Conservation (phyloP, 1,140 invertebrate genomes). For the Macrotrachela quadricornifera region DNA sequence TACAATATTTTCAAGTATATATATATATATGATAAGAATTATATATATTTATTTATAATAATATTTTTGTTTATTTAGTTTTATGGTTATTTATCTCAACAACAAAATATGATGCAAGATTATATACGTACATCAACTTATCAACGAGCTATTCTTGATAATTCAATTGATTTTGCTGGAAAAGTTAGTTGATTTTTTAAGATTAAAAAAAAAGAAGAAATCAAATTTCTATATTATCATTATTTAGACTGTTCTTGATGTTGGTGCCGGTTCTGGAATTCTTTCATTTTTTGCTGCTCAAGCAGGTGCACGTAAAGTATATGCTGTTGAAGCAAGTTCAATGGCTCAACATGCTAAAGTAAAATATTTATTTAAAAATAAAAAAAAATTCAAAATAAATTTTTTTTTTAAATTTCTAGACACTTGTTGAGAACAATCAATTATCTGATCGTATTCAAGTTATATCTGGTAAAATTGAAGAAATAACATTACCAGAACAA, state of each 20-base stretch:
- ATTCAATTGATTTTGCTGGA: constrained; percentile 65
- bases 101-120: constrained; percentile 99
- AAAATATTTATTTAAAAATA: constrained; percentile 9
- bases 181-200: constrained; percentile 32
- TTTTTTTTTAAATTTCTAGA: constrained; percentile 26
- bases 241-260: constrained; percentile 61
- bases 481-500: constrained; percentile 74
- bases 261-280: constrained; percentile 65
- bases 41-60: background rate
- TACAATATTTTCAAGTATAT: constrained; percentile 62
- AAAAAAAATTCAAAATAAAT: background rate
- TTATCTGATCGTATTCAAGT: constrained; percentile 46
- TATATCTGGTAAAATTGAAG: constrained; percentile 92
- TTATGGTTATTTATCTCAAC: constrained; percentile 92
- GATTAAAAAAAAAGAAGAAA: background rate
- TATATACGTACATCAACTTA: constrained; percentile 95
- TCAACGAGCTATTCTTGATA: constrained; percentile 80
- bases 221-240: background rate
- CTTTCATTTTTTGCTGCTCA: constrained; percentile 94
- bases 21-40: background rate
- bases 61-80: constrained; percentile 42
- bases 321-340: constrained; percentile 90
- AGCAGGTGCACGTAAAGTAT: constrained; percentile 83
- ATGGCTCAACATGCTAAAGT: constrained; percentile 90
- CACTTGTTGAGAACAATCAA: constrained; percentile 69